Conservation (phyloP, 2,113 vertebrate species). For the Spheniscus mendiculus region DNA sequence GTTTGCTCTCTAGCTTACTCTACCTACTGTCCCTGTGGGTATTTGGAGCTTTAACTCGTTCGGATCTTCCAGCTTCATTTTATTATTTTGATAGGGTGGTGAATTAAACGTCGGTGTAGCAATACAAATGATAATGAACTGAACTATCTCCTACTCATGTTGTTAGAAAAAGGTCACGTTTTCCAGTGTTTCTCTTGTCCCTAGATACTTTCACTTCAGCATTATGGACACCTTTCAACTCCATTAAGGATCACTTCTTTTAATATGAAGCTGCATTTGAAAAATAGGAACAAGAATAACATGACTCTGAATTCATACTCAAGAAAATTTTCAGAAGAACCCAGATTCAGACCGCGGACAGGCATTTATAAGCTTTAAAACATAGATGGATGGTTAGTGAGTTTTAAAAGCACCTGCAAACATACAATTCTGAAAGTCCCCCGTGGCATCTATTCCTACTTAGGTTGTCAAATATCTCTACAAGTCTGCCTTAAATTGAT, state of each 20-base stretch:
- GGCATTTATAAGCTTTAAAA: background rate
- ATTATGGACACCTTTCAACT: background rate
- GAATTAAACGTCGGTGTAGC: background rate
- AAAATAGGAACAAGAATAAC: background rate
- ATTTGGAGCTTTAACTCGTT: background rate
- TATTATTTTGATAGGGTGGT: background rate
- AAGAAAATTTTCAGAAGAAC: background rate
- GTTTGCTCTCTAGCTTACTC: background rate
- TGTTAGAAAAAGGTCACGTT: background rate
- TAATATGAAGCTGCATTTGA: background rate
- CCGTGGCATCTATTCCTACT: background rate
- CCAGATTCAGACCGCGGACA: background rate
- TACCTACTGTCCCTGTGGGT: background rate
- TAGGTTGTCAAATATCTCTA: background rate
- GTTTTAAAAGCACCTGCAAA: background rate
- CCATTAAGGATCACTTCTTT: background rate
- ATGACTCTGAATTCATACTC: background rate
- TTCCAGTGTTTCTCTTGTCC: background rate
- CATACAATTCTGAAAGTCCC: background rate
- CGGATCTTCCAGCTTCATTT: background rate
- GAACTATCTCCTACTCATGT: background rate
- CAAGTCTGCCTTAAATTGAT: background rate
- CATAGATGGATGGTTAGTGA: background rate
- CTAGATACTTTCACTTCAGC: background rate
- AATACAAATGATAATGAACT: background rate